Percentiles rank a stretch among this genome's conserved stretches.
Conservation (phyloP, 2,888 invertebrate species). For the Drosophila prostipennis region DNA sequence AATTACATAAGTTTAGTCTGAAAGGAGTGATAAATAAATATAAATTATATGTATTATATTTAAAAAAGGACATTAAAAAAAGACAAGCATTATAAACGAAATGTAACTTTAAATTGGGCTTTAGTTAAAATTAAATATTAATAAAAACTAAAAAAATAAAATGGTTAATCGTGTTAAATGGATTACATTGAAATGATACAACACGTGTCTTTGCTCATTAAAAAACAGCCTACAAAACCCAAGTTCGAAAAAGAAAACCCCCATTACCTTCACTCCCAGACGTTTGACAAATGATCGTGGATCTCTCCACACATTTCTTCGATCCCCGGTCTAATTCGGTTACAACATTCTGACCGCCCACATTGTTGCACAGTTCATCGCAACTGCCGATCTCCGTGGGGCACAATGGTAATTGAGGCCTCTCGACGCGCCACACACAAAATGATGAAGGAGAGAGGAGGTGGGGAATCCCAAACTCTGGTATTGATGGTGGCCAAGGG, state of each 20-base stretch:
- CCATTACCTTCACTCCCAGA: background rate
- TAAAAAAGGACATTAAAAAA: too few relatives aligned
- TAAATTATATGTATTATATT: too few relatives aligned
- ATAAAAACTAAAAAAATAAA: too few relatives aligned
- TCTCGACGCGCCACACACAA: slow-evolving; percentile 14
- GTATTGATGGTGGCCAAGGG: slow-evolving; percentile 21
- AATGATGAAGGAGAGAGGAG: background rate
- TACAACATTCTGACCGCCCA: slow-evolving; percentile 51
- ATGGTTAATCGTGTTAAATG: background rate
- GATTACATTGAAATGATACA: background rate
- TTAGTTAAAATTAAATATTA: too few relatives aligned
- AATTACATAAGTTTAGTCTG: too few relatives aligned
- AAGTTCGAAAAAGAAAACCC: background rate
- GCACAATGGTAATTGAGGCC: slow-evolving; percentile 48
- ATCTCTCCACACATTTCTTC: slow-evolving; percentile 15
- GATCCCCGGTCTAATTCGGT: slow-evolving; percentile 18
- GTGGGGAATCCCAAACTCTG: background rate
- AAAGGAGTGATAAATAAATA: too few relatives aligned
- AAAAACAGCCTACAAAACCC: background rate
- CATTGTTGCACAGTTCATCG: slow-evolving; percentile 48
- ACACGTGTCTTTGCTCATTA: background rate
- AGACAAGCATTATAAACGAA: too few relatives aligned
- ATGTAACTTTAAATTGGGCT: too few relatives aligned
- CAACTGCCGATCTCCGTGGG: slow-evolving; percentile 35
- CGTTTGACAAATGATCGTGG: slow-evolving; percentile 32